A percentile compares a stretch with the other conserved stretches of the same genome.
Evolutionary conservation across 2,797 vertebrate species (phyloP).

Genomic region (Balearica regulorum): DNA sequence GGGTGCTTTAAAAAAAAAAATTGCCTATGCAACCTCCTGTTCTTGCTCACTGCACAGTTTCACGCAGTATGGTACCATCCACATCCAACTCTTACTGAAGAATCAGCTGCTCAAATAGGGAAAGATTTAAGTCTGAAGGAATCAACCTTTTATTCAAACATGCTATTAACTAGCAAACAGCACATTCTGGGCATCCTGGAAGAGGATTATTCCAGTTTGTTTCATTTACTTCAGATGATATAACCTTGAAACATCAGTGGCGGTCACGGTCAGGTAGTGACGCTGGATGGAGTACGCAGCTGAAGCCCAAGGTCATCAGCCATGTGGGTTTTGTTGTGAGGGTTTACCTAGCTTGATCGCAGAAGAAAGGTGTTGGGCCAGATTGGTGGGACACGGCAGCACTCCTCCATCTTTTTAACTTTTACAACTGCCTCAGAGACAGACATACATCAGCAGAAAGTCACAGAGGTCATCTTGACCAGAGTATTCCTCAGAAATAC

Average conservation of each 20-base stretch:
- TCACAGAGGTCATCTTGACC: slow-evolving; percentile 72
- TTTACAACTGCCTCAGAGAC: slow-evolving; percentile 71
- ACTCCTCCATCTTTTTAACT: slow-evolving; percentile 80
- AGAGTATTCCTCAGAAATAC: background rate
- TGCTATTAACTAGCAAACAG: background rate
- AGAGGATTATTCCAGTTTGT: background rate
- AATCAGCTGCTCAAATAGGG: background rate
- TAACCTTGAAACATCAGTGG: background rate
- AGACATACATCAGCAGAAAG: slow-evolving; percentile 64
- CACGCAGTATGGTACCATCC: background rate
- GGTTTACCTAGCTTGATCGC: slow-evolving; percentile 81
- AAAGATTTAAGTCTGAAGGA: background rate
- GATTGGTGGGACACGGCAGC: slow-evolving; percentile 75
- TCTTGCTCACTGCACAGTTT: background rate
- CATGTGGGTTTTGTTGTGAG: background rate
- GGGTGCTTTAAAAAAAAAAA: background rate
- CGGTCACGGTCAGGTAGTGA: background rate
- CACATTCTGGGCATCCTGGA: background rate
- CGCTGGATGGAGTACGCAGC: background rate
- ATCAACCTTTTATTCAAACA: background rate
- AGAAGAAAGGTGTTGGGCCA: slow-evolving; percentile 56
- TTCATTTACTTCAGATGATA: background rate
- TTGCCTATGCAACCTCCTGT: background rate
- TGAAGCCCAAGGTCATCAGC: background rate
- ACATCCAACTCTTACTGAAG: background rate